Conservation (phyloP, 2,888 invertebrate genomes). For the Pedicia rivosa region DNA sequence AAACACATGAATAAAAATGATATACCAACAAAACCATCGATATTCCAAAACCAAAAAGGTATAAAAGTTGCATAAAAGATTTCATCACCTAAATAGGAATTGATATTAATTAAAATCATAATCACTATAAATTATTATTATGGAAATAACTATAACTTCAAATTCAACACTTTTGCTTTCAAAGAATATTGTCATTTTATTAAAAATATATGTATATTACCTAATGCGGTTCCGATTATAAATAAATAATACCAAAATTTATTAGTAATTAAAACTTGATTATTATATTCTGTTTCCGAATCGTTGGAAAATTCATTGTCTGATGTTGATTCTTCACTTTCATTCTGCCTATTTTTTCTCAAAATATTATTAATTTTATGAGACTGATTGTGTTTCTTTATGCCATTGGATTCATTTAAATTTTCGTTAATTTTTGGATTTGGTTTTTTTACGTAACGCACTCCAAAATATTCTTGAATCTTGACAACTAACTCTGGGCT, state of each 20-base stretch:
- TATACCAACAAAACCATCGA: constrained; percentile 79
- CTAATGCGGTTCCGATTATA: constrained; percentile 64
- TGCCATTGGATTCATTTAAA: neutral
- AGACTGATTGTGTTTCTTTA: neutral
- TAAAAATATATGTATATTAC: too few relatives aligned
- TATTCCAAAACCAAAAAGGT: constrained; percentile 90
- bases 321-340: constrained; percentile 23
- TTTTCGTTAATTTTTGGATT: constrained; percentile 30
- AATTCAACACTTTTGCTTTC: too few relatives aligned
- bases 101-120: too few relatives aligned
- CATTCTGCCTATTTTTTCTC: constrained; percentile 10
- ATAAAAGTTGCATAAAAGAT: constrained; percentile 82
- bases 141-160: too few relatives aligned
- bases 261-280: constrained; percentile 37
- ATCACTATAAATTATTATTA: too few relatives aligned
- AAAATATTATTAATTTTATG: neutral
- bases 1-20: too few relatives aligned
- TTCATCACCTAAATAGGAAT: too few relatives aligned
- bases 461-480: constrained; percentile 67
- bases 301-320: constrained; percentile 20
- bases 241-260: constrained; percentile 76
- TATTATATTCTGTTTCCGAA: constrained; percentile 19
- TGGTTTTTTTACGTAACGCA: constrained; percentile 30
- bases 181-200: too few relatives aligned
- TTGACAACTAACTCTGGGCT: constrained; percentile 59